A percentile compares a stretch with the other conserved stretches of the same genome.
Conservation (phyloP, 64 coral and sea anemone species). For the Dendrophyllia cribrosa region DNA sequence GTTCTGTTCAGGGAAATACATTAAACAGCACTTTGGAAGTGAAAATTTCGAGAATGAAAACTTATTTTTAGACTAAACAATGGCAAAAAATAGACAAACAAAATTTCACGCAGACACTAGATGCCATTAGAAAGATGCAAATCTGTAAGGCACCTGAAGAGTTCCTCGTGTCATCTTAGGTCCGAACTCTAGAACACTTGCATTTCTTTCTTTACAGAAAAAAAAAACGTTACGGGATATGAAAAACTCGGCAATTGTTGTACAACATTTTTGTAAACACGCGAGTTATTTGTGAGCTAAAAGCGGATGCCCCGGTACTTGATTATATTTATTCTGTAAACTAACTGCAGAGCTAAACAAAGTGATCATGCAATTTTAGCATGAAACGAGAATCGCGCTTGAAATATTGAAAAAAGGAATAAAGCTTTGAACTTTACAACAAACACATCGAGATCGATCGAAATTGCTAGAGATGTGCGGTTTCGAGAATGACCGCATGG, state of each 20-base stretch:
- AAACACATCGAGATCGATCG: background rate
- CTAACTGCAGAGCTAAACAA: background rate
- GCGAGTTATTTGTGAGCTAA: background rate
- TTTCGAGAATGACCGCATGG: background rate
- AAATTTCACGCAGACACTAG: background rate
- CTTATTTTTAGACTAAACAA: constrained; percentile 46
- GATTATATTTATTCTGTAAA: constrained; percentile 1
- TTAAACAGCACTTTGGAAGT: background rate
- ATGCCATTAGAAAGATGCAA: background rate
- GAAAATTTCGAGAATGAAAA: background rate
- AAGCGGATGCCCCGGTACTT: background rate
- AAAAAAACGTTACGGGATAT: too few relatives aligned
- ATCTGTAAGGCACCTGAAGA: background rate
- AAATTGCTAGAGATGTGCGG: background rate
- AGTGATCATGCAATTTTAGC: background rate
- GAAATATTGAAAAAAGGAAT: background rate
- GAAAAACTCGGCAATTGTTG: too few relatives aligned
- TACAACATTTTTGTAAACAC: background rate
- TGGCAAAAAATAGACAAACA: background rate
- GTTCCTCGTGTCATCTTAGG: too few relatives aligned
- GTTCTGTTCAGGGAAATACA: background rate
- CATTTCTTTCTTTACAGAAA: too few relatives aligned
- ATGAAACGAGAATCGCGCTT: background rate
- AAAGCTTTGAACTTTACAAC: background rate
- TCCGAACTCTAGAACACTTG: too few relatives aligned